Evolutionary conservation across 2,888 invertebrate species (phyloP), one percentile per base, ranked within the genome.

Genomic region (Palloptera scutellata): DNA sequence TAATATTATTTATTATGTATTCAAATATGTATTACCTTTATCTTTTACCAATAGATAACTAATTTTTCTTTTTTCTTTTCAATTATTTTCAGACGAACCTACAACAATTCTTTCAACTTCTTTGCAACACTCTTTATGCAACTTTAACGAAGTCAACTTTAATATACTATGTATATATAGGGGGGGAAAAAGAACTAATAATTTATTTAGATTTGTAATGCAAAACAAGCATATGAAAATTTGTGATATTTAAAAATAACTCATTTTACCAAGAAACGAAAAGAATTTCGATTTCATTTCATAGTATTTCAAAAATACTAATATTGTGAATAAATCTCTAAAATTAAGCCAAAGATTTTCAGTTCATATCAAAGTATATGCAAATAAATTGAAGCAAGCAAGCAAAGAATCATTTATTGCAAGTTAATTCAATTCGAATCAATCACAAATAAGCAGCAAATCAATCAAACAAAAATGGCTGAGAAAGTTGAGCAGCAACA

Each of bases 401-500:
- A 55, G 45, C 55, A 61, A n/a, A 30, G n/a, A 43, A 60, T 13
- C n/a, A 40, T n/a, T 30, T 19, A 13, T 57, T 30, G 17, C 13
- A 40, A 57, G 40, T n/a, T 30, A 40, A 40, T 57, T 40, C 52
- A 40, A 45, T 54, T 60, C 11, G 61, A 60, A 41, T 55, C 19
- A 43, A n/a, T 15, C 15, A 30, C 51, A 12, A 17, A 51, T 6
- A 30, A 54, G n/a, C 51, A 42, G 30, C 45, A 67, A 66, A 62
- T 20, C 43, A 53, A 40, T 57, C 42, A 55, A 60, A 40, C 52
- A 60, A 73, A 75, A 75, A 84, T 84, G 84, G 84, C 84, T 54
- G 84, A 84, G 66, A 81, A 85, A 77, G 74, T 82, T 48, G 84
- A 82, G 73, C 30, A 30, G 30, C 30, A 30, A 2, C 81, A 82